phyloP scores from a whole-genome alignment of 2,888 invertebrate genomes.

The Sialis lutaria region DNA sequence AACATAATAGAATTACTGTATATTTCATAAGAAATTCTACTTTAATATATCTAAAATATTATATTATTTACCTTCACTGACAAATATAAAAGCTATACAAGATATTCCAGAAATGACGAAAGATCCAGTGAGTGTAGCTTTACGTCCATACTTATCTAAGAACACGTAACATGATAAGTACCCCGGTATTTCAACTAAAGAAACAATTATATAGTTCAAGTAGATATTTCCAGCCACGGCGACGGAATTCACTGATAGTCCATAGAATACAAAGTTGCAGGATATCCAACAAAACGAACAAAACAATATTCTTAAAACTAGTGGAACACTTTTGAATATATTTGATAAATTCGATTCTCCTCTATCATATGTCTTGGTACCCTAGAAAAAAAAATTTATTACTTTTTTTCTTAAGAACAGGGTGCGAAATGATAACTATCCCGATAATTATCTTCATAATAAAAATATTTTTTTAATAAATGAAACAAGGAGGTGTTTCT shows the following conservation, averaged over 20 bases:
- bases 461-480: too few relatives aligned
- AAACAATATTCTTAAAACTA: constrained; percentile 32
- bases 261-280: constrained; percentile 63
- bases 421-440: too few relatives aligned
- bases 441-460: too few relatives aligned
- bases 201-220: constrained; percentile 55
- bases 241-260: constrained; percentile 61
- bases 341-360: background rate
- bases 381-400: too few relatives aligned
- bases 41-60: too few relatives aligned
- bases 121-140: constrained; percentile 39
- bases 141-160: constrained; percentile 44
- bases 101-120: constrained; percentile 43
- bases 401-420: too few relatives aligned
- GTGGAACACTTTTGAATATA: background rate
- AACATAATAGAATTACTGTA: too few relatives aligned
- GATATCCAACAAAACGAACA: constrained; percentile 71
- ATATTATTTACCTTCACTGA: background rate
- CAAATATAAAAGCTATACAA: constrained; percentile 19
- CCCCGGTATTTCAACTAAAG: constrained; percentile 55
- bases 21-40: too few relatives aligned
- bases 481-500: too few relatives aligned
- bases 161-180: constrained; percentile 43
- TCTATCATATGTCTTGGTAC: too few relatives aligned
- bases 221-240: constrained; percentile 58